Base-by-base conservation (phyloP, 2,888 invertebrate species). In the Sphaerophoria taeniata region DNA sequence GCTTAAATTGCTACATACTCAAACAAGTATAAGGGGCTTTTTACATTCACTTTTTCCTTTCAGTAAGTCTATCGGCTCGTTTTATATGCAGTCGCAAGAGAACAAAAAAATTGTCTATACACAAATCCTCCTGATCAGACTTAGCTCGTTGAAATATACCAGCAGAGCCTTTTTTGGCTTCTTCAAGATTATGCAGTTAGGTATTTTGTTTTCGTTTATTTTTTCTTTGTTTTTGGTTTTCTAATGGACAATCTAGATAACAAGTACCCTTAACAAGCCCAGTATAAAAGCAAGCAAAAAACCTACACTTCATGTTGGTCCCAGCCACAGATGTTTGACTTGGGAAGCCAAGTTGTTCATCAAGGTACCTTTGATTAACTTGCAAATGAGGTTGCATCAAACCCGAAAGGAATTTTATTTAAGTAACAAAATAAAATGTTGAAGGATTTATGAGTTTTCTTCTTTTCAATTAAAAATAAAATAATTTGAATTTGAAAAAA, bases 101-200 rank as follows among this genome's bases (percentile, higher is more conserved):
- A 53, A 69, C 34, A 45, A 43, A 55, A 33, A n/a, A 55, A 55
- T n/a, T 43, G 31, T 4, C 33, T 63, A 43, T 63, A 43, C 14
- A 0, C 6, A 0, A 1, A 6, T 24, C 34, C 58, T 63, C 73
- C 33, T 60, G 88, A 88, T 89, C 89, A 90, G 90, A n/a, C 90
- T 89, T 90, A 90, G 90, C 90, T 90, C 90, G 90, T 91, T 90
- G 90, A 91, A 90, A 89, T 89, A 89, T 89, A 89, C 89, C 88
- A 90, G 88, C 88, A 89, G 88, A 88, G 55, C 82, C 76, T 69
- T 61, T 47, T 63, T 56, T 3, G n/a, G n/a, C 11, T 53, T 49
- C n/a, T 69, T 36, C 33, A 1, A 2, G n/a, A 12, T 55, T 43
- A 14, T 53, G 45, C 14, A 49, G 63, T 33, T 6, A 58, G 34